Evolutionary conservation across 92 coral and sea anemone genomes (phyloP).

Genomic region (Bergia puertoricense): DNA sequence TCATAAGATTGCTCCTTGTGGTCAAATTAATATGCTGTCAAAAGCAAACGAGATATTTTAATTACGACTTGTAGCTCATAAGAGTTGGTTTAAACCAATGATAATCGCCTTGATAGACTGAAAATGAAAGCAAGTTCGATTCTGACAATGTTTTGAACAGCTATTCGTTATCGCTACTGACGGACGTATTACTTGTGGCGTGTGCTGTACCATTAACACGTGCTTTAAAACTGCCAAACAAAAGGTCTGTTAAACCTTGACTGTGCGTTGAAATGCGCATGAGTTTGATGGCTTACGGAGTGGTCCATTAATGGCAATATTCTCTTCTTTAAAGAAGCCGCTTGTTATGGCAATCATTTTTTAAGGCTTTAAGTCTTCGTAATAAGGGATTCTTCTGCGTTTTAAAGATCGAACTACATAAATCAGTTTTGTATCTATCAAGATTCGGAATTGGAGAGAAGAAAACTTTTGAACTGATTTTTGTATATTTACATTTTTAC

Average conservation of each 20-base stretch:
- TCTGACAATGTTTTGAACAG: neutral
- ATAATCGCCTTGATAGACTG: neutral
- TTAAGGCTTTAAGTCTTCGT: neutral
- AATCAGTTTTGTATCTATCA: neutral
- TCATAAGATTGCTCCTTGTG: no score
- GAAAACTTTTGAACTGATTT: neutral
- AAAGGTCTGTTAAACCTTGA: neutral
- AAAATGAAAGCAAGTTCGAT: neutral
- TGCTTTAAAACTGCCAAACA: neutral
- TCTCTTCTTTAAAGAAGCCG: neutral
- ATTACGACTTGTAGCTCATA: no score
- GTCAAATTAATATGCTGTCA: no score
- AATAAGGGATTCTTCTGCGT: neutral
- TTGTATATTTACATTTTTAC: slow-evolving; percentile 22
- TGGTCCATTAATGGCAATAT: neutral
- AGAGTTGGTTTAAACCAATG: no score
- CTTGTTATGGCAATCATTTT: neutral
- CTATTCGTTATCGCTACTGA: neutral
- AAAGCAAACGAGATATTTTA: no score
- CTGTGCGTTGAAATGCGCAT: neutral
- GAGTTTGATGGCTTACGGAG: neutral
- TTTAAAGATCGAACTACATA: neutral
- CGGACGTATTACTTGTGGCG: no score
- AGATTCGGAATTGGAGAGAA: neutral
- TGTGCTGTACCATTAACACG: neutral